Evolutionary conservation across 2,113 vertebrate species (phyloP), one percentile per base, ranked within the genome.

Genomic region (Ptilorrhoa leucosticta): DNA sequence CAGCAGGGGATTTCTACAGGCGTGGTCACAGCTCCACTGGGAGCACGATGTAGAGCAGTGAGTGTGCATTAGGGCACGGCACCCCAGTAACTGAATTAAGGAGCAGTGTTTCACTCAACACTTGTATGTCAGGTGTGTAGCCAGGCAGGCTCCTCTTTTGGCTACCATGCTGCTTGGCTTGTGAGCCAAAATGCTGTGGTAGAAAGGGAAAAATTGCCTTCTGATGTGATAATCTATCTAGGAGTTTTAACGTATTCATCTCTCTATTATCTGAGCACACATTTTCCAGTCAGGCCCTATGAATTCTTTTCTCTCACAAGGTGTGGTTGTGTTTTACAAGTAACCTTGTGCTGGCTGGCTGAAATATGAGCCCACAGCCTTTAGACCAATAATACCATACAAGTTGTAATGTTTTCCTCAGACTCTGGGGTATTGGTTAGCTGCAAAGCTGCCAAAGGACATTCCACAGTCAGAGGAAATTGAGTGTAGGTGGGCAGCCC

Each of bases 381-480:
- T 96, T 54, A 80, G 82, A 85, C 75, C 70, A 88, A 33, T 86
- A 90, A 69, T 54, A 84, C 28, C 10, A 16, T 64, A 77, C 33
- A 87, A 88, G 50, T 18, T 85, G 47, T 54, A 91, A 84, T 91
- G 82, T 95, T 96, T 95, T 93, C 54, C 54, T 85, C 71, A 69
- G 63, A 37, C 64, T 91, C 71, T 37, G 51, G 50, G 23, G 85
- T 94, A 93, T 68, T 22, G 1, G 82, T 91, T 85, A 90, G 91
- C 87, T 88, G 85, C 71, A 73, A 77, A 33, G 44, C 79, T 96
- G 93, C 94, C 95, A 95, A 92, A 94, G 93, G 83, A 96, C 93
- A 94, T 97, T 96, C 92, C 94, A 87, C 66, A 94, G 79, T 77
- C 68, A 75, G 68, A 95, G 82, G 82, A 96, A 96, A 96, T 56